Conservation (phyloP, 2,113 vertebrate genomes). For the Xyliphius kryptos region DNA sequence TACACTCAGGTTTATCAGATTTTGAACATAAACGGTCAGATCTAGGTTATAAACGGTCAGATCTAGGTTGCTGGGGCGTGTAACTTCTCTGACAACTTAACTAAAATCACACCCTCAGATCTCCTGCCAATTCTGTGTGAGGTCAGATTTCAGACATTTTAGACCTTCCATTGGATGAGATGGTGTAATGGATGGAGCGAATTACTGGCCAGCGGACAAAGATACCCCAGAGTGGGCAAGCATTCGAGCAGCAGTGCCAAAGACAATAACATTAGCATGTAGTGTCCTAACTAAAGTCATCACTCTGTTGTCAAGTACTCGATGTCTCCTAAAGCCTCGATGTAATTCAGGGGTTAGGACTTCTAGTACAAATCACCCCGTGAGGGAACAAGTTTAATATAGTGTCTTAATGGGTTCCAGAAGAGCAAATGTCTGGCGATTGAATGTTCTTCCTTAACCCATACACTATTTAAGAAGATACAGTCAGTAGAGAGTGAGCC, state of each 20-base stretch:
- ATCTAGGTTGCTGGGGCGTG: not conserved
- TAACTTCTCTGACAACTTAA: constrained; percentile 1
- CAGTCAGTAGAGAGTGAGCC: constrained; percentile 26
- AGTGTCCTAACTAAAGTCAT: constrained; percentile 64
- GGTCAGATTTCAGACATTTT: constrained; percentile 4
- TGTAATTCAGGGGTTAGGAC: constrained; percentile 58
- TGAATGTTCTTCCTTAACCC: constrained; percentile 36
- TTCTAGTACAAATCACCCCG: constrained; percentile 63
- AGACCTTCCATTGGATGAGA: constrained; percentile 6
- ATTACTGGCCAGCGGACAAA: not conserved
- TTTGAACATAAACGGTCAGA: not conserved
- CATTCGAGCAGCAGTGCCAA: constrained; percentile 29
- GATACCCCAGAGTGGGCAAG: constrained; percentile 22
- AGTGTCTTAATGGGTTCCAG: constrained; percentile 63
- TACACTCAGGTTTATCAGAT: not conserved
- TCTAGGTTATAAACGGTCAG: not conserved
- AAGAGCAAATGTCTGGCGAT: constrained; percentile 47
- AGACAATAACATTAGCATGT: constrained; percentile 51
- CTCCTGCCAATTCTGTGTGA: not conserved
- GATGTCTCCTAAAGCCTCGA: constrained; percentile 53
- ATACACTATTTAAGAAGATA: constrained; percentile 40
- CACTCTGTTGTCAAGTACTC: constrained; percentile 57
- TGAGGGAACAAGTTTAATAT: constrained; percentile 58
- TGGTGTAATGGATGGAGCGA: constrained; percentile 10
- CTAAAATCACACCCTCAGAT: constrained; percentile 4